Conservation (phyloP, 2,888 invertebrate species). For the Andrena haemorrhoa region DNA sequence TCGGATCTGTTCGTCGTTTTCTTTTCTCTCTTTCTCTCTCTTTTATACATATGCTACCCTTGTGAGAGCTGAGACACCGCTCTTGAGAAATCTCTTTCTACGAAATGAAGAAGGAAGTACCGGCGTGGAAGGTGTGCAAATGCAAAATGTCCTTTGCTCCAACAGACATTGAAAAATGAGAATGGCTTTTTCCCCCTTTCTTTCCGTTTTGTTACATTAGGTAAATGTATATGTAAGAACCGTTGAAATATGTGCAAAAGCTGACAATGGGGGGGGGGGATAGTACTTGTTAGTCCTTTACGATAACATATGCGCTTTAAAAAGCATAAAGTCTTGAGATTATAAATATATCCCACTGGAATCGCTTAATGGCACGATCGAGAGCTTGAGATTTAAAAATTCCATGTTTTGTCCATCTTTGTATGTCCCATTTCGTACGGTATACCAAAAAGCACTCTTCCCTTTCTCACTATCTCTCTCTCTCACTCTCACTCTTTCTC, state of each 20-base stretch:
- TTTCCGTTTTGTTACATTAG: constrained; percentile 65
- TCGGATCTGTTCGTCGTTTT: constrained; percentile 37
- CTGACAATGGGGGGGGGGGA: constrained; percentile 64
- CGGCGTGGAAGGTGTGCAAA: constrained; percentile 73
- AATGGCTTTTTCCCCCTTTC: constrained; percentile 32
- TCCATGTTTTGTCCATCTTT: constrained; percentile 33
- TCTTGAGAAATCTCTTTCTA: constrained; percentile 56
- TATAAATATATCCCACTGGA: constrained; percentile 70
- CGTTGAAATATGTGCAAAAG: constrained; percentile 74
- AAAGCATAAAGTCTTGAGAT: constrained; percentile 71
- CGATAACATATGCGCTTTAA: constrained; percentile 67
- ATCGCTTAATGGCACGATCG: constrained; percentile 71
- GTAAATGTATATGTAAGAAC: constrained; percentile 75
- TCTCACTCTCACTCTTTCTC: constrained; percentile 22
- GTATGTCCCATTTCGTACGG: constrained; percentile 29
- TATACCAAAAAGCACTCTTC: constrained; percentile 22
- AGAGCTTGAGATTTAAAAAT: constrained; percentile 61
- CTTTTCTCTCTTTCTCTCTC: neutral
- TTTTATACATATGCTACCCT: constrained; percentile 32
- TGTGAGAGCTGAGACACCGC: constrained; percentile 46
- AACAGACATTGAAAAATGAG: constrained; percentile 58
- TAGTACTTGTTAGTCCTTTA: constrained; percentile 63
- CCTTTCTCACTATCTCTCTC: constrained; percentile 14
- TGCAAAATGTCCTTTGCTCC: constrained; percentile 46
- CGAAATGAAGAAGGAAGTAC: constrained; percentile 67